phyloP scores from a whole-genome alignment of 2,113 vertebrate species.

The Bettongia penicillata region DNA sequence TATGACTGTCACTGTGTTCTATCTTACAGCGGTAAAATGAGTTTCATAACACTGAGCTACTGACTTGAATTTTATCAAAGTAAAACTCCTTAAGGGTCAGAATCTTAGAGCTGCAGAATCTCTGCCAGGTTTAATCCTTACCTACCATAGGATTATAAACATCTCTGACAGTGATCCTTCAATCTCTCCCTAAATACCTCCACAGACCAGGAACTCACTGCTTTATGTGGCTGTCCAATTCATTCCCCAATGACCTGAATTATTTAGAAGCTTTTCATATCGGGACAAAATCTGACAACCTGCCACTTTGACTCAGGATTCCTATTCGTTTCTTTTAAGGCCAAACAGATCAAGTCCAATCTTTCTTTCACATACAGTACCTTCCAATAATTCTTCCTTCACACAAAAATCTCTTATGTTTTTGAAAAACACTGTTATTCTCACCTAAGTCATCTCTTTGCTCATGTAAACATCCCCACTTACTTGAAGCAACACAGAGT shows the following conservation, averaged over 20 bases:
- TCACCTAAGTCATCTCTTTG: neutral
- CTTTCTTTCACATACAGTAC: neutral
- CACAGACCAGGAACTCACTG: neutral
- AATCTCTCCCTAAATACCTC: neutral
- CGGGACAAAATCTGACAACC: neutral
- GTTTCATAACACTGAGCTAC: slow-evolving; percentile 16
- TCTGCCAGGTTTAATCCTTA: neutral
- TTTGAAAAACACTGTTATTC: neutral
- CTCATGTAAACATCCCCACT: neutral
- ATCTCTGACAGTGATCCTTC: neutral
- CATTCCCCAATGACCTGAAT: neutral
- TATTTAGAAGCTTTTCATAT: neutral
- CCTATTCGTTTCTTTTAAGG: neutral
- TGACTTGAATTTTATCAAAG: slow-evolving; percentile 19
- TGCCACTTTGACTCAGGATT: neutral
- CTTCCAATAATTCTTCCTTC: neutral
- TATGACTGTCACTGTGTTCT: neutral
- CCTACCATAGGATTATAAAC: neutral
- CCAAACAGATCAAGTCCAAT: neutral
- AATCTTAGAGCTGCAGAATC: neutral
- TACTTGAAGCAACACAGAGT: neutral
- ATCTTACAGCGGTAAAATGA: neutral
- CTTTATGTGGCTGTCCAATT: neutral
- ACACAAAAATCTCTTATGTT: neutral
- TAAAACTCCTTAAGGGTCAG: slow-evolving; percentile 27